phyloP scores from a whole-genome alignment of 2,113 vertebrate genomes.

The Acrocephalus kingi region DNA sequence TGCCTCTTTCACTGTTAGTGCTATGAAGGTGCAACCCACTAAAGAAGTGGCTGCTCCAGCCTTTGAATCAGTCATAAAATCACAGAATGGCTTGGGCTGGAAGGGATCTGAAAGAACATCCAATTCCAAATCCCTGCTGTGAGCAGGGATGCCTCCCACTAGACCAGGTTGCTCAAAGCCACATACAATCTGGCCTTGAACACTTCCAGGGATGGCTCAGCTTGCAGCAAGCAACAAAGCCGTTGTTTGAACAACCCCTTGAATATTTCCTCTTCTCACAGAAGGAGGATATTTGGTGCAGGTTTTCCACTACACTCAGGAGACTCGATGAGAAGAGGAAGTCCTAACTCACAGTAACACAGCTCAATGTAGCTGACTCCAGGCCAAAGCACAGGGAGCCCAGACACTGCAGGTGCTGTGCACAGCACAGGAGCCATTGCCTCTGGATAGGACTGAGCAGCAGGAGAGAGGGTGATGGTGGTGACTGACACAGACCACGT shows the following conservation, averaged over 20 bases:
- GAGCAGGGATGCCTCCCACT: not conserved
- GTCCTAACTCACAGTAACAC: not conserved
- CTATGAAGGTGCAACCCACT: not conserved
- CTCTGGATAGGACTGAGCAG: not conserved
- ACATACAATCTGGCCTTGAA: not conserved
- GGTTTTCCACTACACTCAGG: not conserved
- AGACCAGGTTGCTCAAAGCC: not conserved
- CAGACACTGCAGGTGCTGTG: rapidly evolving
- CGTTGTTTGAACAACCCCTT: not conserved
- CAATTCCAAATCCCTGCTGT: not conserved
- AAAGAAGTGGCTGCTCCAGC: not conserved
- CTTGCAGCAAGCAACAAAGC: not conserved
- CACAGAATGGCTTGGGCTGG: not conserved
- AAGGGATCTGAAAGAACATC: not conserved
- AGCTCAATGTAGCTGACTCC: not conserved
- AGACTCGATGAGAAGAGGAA: not conserved
- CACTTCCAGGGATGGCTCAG: not conserved
- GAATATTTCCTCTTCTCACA: not conserved
- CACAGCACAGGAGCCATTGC: rapidly evolving
- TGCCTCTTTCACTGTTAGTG: not conserved
- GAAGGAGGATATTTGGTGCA: not conserved
- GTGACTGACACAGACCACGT: not conserved
- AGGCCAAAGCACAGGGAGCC: not conserved
- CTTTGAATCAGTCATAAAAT: not conserved
- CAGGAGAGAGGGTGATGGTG: not conserved